Conservation (phyloP, 2,797 vertebrate species). For the Pelodytes ibericus region DNA sequence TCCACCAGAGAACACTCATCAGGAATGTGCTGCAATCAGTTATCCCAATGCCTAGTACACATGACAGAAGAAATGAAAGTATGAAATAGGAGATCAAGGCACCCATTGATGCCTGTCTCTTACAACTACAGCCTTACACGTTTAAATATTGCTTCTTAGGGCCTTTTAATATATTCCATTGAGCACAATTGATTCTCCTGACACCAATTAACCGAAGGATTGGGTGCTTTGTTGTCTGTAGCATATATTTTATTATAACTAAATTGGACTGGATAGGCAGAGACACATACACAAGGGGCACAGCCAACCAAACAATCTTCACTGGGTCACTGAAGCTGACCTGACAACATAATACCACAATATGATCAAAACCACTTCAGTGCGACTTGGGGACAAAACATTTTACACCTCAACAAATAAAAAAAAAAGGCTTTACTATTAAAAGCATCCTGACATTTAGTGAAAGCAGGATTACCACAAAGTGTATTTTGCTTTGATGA, state of each 20-base stretch:
- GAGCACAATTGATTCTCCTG: constrained; percentile 3
- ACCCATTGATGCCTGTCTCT: constrained; percentile 5
- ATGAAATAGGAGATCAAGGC: neutral
- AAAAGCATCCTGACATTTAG: no score
- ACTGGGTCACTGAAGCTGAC: neutral
- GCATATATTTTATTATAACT: neutral
- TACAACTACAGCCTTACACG: neutral
- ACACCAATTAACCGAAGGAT: neutral
- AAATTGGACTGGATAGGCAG: neutral
- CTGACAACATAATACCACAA: neutral
- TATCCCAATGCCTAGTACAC: neutral
- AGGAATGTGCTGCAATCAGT: neutral
- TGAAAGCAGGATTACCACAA: no score
- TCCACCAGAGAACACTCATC: neutral
- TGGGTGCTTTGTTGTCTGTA: neutral
- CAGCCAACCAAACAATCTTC: neutral
- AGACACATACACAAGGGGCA: neutral
- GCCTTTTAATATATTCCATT: constrained; percentile 5
- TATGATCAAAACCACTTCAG: neutral
- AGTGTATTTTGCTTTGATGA: no score
- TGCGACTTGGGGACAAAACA: neutral
- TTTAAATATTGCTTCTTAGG: neutral
- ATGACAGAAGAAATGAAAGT: neutral
- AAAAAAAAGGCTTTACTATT: no score
- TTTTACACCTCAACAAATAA: neutral